Percentiles rank a stretch among this genome's conserved stretches.
Evolutionary conservation across 2,888 invertebrate species (phyloP).

Genomic region (Nymphalis c-album): DNA sequence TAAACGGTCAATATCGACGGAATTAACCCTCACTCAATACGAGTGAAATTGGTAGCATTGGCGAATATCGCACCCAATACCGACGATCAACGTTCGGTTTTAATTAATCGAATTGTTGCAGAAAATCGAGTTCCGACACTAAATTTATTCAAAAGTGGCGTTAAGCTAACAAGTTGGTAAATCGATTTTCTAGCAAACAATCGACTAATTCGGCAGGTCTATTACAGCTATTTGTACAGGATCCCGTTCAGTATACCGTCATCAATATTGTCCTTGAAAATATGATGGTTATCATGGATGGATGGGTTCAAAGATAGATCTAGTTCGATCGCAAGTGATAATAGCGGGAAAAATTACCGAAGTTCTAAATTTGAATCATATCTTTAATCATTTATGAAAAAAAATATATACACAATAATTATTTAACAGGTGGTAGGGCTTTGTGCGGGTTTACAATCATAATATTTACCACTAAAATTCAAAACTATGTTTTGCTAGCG

Average conservation of each 20-base stretch:
- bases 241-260: not conserved
- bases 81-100: constrained; percentile 33
- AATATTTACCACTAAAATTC: too few relatives aligned
- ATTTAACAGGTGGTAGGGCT: too few relatives aligned
- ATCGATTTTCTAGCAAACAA: constrained; percentile 39
- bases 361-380: too few relatives aligned
- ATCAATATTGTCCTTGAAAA: constrained; percentile 4
- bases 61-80: constrained; percentile 11
- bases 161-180: constrained; percentile 38
- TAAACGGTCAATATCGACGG: not conserved
- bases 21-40: not conserved
- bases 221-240: constrained; percentile 14
- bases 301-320: too few relatives aligned
- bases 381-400: too few relatives aligned
- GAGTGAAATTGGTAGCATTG: constrained; percentile 15
- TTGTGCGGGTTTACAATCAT: too few relatives aligned
- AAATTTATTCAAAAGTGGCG: constrained; percentile 31
- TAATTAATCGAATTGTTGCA: constrained; percentile 37
- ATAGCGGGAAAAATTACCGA: too few relatives aligned
- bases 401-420: too few relatives aligned
- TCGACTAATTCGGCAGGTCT: constrained; percentile 17
- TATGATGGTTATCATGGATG: not conserved
- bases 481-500: too few relatives aligned
- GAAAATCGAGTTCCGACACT: constrained; percentile 33
- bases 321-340: too few relatives aligned